Percentiles rank a stretch among this genome's conserved stretches.
phyloP scores from a whole-genome alignment of 1,140 invertebrate genomes.

The Meloidogyne exigua region DNA sequence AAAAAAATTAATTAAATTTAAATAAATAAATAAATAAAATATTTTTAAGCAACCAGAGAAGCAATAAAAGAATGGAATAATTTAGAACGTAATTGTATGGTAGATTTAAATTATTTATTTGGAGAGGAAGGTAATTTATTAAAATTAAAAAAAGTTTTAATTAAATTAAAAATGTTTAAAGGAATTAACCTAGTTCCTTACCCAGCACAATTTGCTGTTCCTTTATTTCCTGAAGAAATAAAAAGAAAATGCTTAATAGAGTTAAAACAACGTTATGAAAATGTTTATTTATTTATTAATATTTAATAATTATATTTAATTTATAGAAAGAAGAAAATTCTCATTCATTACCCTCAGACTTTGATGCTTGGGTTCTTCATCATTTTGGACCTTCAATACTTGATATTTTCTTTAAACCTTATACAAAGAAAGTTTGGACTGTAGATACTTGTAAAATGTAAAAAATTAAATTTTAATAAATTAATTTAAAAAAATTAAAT shows the following conservation, averaged over 20 bases:
- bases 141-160: no score
- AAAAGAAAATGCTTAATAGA: constrained; percentile 56
- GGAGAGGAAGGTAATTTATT: constrained; percentile 39
- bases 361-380: constrained; percentile 60
- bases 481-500: constrained; percentile 7
- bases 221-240: constrained; percentile 61
- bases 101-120: constrained; percentile 63
- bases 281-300: constrained; percentile 23
- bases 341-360: constrained; percentile 43
- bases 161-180: neutral
- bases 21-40: neutral
- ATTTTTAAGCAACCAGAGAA: constrained; percentile 54
- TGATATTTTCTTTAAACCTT: constrained; percentile 62
- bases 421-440: constrained; percentile 63
- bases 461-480: constrained; percentile 12
- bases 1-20: neutral
- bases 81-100: constrained; percentile 59
- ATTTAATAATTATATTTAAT: constrained; percentile 1
- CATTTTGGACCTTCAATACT: constrained; percentile 62
- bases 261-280: constrained; percentile 61
- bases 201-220: constrained; percentile 63
- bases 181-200: constrained; percentile 61
- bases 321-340: neutral
- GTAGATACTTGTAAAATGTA: constrained; percentile 61
- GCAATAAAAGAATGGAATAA: constrained; percentile 63